These are phyloP conservation scores for Daktulosphaira vitifoliae DNA, from an alignment of 1,140 invertebrate species.

Conservation along the genomic window DNA sequence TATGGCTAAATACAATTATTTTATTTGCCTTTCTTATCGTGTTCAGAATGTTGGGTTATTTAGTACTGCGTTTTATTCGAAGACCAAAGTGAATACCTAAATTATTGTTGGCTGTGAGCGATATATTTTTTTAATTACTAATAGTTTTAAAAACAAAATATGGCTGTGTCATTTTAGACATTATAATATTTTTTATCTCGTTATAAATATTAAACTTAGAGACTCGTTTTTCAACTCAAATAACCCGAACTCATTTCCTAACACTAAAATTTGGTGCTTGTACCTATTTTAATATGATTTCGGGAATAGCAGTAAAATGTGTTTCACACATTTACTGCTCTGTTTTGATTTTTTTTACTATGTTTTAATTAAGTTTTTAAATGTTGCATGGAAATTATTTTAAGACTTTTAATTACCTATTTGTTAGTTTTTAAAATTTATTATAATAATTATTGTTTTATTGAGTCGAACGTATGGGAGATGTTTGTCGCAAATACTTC, in stretches of 20 bases:
- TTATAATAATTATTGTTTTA: slow-evolving; percentile 30
- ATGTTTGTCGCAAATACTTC: slow-evolving; percentile 5
- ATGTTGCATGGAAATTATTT: slow-evolving; percentile 26
- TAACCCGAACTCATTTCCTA: slow-evolving; percentile 30
- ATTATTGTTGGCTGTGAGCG: slow-evolving; percentile 31
- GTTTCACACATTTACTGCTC: slow-evolving; percentile 1
- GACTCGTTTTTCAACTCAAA: slow-evolving; percentile 30
- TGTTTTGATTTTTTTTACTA: slow-evolving; percentile 32
- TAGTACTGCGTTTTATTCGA: slow-evolving; percentile 63
- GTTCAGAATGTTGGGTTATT: slow-evolving; percentile 64
- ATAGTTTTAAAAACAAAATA: slow-evolving; percentile 32
- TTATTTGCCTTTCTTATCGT: slow-evolving; percentile 62
- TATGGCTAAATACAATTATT: slow-evolving; percentile 70
- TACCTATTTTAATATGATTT: slow-evolving; percentile 30
- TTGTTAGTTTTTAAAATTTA: slow-evolving; percentile 28
- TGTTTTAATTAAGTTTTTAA: slow-evolving; percentile 26
- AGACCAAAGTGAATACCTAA: slow-evolving; percentile 44
- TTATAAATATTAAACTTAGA: slow-evolving; percentile 32
- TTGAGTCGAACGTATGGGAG: slow-evolving; percentile 17
- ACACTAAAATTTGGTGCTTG: slow-evolving; percentile 29
- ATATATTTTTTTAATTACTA: slow-evolving; percentile 26
- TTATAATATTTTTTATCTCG: slow-evolving; percentile 33
- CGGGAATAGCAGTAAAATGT: slow-evolving; percentile 23
- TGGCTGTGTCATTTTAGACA: slow-evolving; percentile 32
- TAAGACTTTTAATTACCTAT: slow-evolving; percentile 30